phyloP scores from a whole-genome alignment of 2,113 vertebrate species.

The Petroica traversi region DNA sequence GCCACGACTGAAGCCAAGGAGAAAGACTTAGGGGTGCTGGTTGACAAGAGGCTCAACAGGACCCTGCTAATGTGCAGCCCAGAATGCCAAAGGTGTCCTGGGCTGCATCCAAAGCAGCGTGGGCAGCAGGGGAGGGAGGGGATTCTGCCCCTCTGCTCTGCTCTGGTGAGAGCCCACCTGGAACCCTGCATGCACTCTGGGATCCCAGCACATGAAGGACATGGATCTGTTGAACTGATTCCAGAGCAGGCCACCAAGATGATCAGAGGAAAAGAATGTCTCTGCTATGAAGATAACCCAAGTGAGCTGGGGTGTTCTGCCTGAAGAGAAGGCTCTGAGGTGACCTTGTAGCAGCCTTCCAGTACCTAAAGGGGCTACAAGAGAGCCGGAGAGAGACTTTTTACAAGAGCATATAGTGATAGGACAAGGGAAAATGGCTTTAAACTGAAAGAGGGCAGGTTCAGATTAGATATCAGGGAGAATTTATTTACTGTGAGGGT shows the following conservation, averaged over 20 bases:
- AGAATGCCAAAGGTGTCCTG: neutral
- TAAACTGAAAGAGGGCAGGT: neutral
- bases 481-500: neutral
- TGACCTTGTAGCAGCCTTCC: neutral
- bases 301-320: rapidly evolving
- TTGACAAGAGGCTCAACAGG: neutral
- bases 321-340: neutral
- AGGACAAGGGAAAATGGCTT: neutral
- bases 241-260: neutral
- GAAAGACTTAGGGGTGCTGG: neutral
- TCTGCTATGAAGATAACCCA: neutral
- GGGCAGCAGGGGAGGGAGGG: neutral
- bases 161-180: neutral
- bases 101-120: neutral
- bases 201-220: neutral
- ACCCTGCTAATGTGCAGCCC: neutral
- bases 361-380: neutral
- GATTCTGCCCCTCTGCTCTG: neutral
- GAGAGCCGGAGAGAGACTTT: neutral
- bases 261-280: neutral
- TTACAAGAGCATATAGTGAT: neutral
- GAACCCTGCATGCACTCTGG: neutral
- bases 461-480: neutral
- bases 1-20: neutral
- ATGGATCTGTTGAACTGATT: rapidly evolving